These are phyloP conservation scores for Hepsetus odoe DNA, from an alignment of 2,113 vertebrate species.

Conservation along the genomic window DNA sequence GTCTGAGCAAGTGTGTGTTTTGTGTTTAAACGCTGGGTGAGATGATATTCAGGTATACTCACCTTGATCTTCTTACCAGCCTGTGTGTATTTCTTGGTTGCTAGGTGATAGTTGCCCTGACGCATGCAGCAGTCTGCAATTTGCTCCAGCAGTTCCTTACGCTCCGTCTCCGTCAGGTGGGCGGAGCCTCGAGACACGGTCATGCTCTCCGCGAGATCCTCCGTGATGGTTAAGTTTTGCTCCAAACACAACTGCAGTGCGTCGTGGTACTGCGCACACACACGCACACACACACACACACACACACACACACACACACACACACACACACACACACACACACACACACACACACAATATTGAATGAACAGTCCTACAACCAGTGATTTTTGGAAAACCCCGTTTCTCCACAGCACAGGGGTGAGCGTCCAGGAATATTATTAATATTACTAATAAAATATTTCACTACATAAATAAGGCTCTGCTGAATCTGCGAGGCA, in stretches of 20 bases:
- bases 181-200: conserved; percentile 77
- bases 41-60: too few relatives aligned
- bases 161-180: conserved; percentile 80
- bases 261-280: conserved; percentile 79
- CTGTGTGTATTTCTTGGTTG: conserved; percentile 95
- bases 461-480: too few relatives aligned
- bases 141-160: conserved; percentile 86
- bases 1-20: too few relatives aligned
- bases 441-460: too few relatives aligned
- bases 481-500: too few relatives aligned
- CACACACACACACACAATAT: conserved; percentile 2
- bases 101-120: conserved; percentile 93
- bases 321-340: conserved; percentile 13
- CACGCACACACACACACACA: conserved; percentile 42
- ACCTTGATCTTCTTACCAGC: conserved; percentile 94
- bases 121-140: conserved; percentile 94
- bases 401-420: too few relatives aligned
- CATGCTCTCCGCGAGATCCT: conserved; percentile 88
- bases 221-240: conserved; percentile 91
- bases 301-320: conserved; percentile 7
- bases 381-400: too few relatives aligned
- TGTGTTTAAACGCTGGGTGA: too few relatives aligned
- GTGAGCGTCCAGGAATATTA: too few relatives aligned
- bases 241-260: conserved; percentile 90
- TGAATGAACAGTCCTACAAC: too few relatives aligned